Conservation (phyloP, 2,113 vertebrate genomes). For the Xenotilapia longispinis region DNA sequence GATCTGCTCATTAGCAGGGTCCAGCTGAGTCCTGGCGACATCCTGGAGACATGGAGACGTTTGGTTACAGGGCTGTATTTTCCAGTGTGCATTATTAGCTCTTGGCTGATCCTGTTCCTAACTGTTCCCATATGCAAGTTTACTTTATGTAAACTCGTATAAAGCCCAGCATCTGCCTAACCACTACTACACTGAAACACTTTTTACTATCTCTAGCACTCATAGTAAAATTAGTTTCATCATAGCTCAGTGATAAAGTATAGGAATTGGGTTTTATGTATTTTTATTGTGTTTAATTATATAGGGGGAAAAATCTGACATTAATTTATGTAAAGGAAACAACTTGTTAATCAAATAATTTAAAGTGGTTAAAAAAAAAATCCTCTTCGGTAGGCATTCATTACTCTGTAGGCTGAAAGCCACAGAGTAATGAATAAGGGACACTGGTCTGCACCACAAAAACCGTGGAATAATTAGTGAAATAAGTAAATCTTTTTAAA, state of each 20-base stretch:
- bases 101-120: neutral
- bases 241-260: neutral
- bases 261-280: neutral
- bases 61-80: neutral
- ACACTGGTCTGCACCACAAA: neutral
- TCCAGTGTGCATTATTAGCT: neutral
- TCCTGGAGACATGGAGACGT: slow-evolving; percentile 65
- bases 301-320: neutral
- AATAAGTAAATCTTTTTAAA: neutral
- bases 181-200: neutral
- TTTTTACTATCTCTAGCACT: neutral
- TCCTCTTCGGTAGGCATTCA: neutral
- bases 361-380: neutral
- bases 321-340: neutral
- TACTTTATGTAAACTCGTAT: neutral
- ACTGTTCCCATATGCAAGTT: neutral
- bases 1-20: slow-evolving; percentile 59
- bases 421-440: neutral
- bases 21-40: slow-evolving; percentile 65
- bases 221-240: neutral
- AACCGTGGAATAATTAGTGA: neutral
- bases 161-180: neutral
- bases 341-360: neutral
- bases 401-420: neutral
- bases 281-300: neutral